These are phyloP conservation scores for Cerastis leucographa DNA, from an alignment of 2,888 invertebrate species.

Conservation along the genomic window DNA sequence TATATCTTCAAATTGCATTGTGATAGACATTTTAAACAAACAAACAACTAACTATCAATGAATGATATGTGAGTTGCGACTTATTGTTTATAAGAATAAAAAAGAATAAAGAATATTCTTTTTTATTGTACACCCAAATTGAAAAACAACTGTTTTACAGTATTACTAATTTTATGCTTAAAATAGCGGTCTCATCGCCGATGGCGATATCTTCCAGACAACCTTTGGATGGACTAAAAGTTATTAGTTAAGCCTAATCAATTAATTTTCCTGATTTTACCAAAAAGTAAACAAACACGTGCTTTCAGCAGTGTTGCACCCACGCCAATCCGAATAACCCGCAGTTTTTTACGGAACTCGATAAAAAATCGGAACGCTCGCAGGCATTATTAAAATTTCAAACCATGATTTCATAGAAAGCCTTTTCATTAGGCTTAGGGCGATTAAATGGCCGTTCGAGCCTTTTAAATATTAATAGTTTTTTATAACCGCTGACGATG, in stretches of 20 bases:
- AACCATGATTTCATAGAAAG: constrained; percentile 71
- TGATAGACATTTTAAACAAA: background rate
- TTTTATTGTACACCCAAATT: too few relatives aligned
- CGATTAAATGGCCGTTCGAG: constrained; percentile 62
- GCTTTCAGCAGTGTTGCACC: background rate
- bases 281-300: background rate
- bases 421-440: constrained; percentile 66
- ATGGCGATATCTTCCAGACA: too few relatives aligned
- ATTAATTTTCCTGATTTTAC: background rate
- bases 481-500: constrained; percentile 25
- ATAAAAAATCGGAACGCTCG: constrained; percentile 35
- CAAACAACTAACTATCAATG: background rate
- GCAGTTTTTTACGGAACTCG: constrained; percentile 27
- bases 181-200: too few relatives aligned
- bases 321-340: background rate
- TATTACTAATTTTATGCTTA: too few relatives aligned
- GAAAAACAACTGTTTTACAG: too few relatives aligned
- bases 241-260: background rate
- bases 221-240: too few relatives aligned
- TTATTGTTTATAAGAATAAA: background rate
- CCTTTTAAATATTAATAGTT: constrained; percentile 58
- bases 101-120: too few relatives aligned
- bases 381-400: constrained; percentile 70
- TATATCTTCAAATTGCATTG: background rate
- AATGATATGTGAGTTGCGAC: background rate